Percentiles rank a stretch among this genome's conserved stretches.
Evolutionary conservation across 2,113 vertebrate species (phyloP).

Genomic region (Brachyhypopomus gauderio): DNA sequence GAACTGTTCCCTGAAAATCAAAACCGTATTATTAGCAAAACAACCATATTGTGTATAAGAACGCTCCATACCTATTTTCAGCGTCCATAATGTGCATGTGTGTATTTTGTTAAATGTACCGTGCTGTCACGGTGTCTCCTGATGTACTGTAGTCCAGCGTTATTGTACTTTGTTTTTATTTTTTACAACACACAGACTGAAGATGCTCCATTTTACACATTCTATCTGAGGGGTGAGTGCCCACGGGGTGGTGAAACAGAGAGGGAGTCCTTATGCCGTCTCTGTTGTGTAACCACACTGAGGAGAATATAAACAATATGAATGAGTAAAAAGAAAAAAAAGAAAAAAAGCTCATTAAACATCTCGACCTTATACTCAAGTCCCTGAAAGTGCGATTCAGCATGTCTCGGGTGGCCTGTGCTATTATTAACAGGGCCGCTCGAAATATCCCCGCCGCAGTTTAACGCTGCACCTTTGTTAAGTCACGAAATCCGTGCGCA

Average conservation of each 20-base stretch:
- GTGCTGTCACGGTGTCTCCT: neutral
- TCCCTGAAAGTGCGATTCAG: neutral
- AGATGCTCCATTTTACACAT: conserved; percentile 10
- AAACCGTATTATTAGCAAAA: neutral
- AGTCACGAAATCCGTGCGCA: neutral
- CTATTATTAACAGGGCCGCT: neutral
- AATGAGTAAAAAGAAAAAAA: neutral
- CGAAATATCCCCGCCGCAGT: neutral
- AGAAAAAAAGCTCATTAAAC: neutral
- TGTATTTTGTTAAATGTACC: too few relatives aligned
- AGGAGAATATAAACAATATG: neutral
- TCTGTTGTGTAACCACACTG: neutral
- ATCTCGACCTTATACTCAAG: neutral
- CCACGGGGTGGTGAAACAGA: neutral
- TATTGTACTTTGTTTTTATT: too few relatives aligned
- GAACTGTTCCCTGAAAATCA: neutral
- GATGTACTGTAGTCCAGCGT: too few relatives aligned
- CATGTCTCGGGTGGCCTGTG: neutral
- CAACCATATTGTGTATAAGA: neutral
- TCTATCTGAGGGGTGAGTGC: neutral
- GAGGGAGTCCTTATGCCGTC: neutral
- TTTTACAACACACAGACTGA: neutral
- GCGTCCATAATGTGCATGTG: too few relatives aligned
- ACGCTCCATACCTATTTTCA: too few relatives aligned
- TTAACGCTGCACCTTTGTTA: neutral